Evolutionary conservation across 2,113 vertebrate genomes (phyloP).

Genomic region (Rhinoderma darwinii): DNA sequence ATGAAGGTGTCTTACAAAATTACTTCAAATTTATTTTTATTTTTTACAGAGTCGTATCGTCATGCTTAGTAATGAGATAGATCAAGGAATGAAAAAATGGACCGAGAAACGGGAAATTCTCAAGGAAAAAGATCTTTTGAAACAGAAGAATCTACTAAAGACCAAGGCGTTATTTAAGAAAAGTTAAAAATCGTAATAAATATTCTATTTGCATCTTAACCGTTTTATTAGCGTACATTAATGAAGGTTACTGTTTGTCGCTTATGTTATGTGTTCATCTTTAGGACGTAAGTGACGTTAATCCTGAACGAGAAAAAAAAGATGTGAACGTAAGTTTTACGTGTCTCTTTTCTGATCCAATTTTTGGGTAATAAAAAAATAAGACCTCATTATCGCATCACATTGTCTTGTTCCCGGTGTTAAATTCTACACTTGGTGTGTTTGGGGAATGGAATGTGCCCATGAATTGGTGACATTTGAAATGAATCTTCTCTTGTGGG

Average conservation of each 20-base stretch:
- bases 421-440: no score
- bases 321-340: no score
- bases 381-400: no score
- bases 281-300: not conserved
- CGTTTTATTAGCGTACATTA: not conserved
- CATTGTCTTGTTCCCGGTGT: no score
- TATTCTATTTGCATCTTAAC: no score
- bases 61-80: conserved; percentile 79
- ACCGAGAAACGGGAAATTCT: conserved; percentile 66
- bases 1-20: not conserved
- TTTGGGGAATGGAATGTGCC: no score
- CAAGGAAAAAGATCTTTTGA: conserved; percentile 65
- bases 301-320: no score
- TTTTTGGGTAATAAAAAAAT: no score
- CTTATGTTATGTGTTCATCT: not conserved
- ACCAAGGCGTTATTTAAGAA: conserved; percentile 71
- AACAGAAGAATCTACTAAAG: conserved; percentile 75
- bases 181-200: not conserved
- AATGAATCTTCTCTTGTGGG: no score
- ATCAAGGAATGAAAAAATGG: conserved; percentile 77
- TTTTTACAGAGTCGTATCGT: conserved; percentile 78
- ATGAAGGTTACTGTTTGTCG: not conserved
- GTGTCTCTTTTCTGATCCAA: no score
- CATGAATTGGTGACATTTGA: no score
- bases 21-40: not conserved